Percentiles rank a stretch among this genome's conserved stretches.
Conservation (phyloP, 2,797 vertebrate genomes). For the Tangara arthus region DNA sequence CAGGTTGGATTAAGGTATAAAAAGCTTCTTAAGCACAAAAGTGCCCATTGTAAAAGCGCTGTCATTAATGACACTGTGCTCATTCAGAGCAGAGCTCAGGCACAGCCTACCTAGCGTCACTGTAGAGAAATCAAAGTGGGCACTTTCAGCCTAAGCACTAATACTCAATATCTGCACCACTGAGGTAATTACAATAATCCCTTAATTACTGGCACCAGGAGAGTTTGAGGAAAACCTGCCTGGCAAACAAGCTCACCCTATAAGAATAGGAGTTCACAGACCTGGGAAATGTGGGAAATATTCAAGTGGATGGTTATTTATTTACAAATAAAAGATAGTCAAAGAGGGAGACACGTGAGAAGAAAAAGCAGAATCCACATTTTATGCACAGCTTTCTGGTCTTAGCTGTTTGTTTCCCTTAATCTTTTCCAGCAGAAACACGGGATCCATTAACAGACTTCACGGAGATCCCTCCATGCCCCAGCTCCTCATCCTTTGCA, state of each 20-base stretch:
- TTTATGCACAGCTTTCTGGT: background rate
- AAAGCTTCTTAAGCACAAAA: conserved; percentile 44
- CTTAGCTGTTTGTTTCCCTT: background rate
- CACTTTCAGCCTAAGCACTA: background rate
- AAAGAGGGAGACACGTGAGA: background rate
- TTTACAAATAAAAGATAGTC: background rate
- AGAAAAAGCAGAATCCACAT: background rate
- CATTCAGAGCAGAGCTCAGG: conserved; percentile 47
- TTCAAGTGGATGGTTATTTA: background rate
- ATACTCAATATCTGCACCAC: conserved; percentile 52
- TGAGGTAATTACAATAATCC: conserved; percentile 57
- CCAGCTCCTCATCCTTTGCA: background rate
- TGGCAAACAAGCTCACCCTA: conserved; percentile 41
- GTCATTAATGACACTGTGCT: conserved; percentile 26
- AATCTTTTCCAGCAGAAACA: background rate
- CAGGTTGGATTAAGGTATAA: conserved; percentile 49
- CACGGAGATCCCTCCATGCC: background rate
- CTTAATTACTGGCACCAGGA: conserved; percentile 56
- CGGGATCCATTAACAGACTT: background rate
- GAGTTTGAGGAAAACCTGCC: conserved; percentile 54
- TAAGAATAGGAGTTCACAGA: background rate
- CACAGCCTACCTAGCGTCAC: conserved; percentile 35
- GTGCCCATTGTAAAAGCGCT: conserved; percentile 14
- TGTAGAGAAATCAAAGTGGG: conserved; percentile 42
- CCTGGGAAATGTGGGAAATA: background rate